Evolutionary conservation across 2,797 vertebrate species (phyloP).

Genomic region (Pelodytes ibericus): DNA sequence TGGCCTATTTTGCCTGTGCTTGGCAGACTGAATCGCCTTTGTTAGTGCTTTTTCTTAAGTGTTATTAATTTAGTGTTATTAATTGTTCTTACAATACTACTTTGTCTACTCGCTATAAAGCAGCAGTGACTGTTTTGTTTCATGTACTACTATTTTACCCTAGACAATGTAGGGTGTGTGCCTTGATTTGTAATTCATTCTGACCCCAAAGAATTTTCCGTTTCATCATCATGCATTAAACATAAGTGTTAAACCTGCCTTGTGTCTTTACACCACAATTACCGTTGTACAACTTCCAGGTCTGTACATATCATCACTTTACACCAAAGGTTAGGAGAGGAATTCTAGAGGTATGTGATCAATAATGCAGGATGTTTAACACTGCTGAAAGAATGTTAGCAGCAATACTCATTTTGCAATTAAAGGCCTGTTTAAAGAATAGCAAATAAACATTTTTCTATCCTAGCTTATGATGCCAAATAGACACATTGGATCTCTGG

Average conservation of each 20-base stretch:
- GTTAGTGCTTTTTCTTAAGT: too few species aligned
- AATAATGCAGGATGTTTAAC: slow-evolving; percentile 28
- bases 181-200: slow-evolving; percentile 23
- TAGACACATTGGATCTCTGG: neutral
- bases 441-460: neutral
- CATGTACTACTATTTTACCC: neutral
- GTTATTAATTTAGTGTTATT: too few species aligned
- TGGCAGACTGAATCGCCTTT: too few species aligned
- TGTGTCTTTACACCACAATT: slow-evolving; percentile 28
- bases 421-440: neutral
- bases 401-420: neutral
- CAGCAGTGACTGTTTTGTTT: neutral
- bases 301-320: slow-evolving; percentile 26
- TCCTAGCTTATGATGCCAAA: neutral
- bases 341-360: slow-evolving; percentile 35
- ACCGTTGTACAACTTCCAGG: slow-evolving; percentile 40
- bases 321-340: slow-evolving; percentile 15
- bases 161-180: neutral
- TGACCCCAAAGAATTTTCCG: slow-evolving; percentile 37
- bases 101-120: neutral
- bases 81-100: too few species aligned
- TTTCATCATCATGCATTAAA: slow-evolving; percentile 49
- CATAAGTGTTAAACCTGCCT: slow-evolving; percentile 37
- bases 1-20: too few species aligned
- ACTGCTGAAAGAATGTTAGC: neutral